These are phyloP conservation scores for Drosophila sproati DNA, from an alignment of 1,140 invertebrate genomes.

Conservation along the genomic window DNA sequence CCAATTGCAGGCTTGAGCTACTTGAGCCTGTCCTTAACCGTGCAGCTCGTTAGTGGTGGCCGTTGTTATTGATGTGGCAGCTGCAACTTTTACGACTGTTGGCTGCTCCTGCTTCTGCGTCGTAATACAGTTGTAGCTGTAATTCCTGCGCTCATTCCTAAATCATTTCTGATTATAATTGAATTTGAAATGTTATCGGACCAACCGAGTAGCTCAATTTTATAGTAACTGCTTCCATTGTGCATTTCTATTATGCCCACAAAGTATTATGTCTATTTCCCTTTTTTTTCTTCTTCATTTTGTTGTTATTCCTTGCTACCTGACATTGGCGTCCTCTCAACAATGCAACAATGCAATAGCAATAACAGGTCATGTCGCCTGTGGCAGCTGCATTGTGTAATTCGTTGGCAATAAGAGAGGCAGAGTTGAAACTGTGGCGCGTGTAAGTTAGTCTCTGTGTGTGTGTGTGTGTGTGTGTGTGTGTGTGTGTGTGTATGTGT, in stretches of 20 bases:
- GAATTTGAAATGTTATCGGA: constrained; percentile 12
- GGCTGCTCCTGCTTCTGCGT: background rate
- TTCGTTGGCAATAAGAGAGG: too few relatives aligned
- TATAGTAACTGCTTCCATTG: background rate
- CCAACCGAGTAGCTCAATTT: constrained; percentile 6
- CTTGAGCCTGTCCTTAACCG: too few relatives aligned
- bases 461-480: background rate
- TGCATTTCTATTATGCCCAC: background rate
- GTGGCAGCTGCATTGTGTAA: constrained; percentile 8
- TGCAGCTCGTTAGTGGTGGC: background rate
- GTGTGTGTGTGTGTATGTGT: too few relatives aligned
- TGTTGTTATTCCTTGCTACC: background rate
- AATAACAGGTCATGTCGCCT: background rate
- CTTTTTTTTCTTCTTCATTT: background rate
- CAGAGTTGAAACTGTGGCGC: too few relatives aligned
- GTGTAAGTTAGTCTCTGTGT: background rate
- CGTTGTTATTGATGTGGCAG: constrained; percentile 6
- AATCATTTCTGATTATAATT: constrained; percentile 40
- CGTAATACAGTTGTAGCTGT: constrained; percentile 5
- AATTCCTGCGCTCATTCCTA: constrained; percentile 16
- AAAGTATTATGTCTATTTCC: background rate
- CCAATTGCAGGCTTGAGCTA: background rate
- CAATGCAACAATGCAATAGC: background rate
- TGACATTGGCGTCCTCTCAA: constrained; percentile 1
- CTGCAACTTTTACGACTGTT: background rate